Conservation (phyloP, 2,888 invertebrate genomes). For the Celastrina argiolus region DNA sequence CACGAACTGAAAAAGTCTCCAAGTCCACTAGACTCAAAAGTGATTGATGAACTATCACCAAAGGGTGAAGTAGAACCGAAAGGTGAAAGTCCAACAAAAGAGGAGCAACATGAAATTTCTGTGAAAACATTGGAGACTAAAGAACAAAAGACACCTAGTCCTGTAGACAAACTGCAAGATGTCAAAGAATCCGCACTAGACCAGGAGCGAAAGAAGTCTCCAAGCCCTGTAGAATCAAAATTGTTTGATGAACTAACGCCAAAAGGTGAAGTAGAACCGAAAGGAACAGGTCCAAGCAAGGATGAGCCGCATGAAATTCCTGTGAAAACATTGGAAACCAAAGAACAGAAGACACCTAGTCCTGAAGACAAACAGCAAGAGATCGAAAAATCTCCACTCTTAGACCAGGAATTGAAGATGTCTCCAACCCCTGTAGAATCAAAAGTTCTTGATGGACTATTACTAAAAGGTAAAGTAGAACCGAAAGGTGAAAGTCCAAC, state of each 20-base stretch:
- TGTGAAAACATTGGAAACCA: neutral
- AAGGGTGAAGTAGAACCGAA: neutral
- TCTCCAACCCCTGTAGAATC: neutral
- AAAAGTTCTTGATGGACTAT: too few relatives aligned
- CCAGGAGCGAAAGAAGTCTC: too few relatives aligned
- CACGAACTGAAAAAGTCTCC: slow-evolving; percentile 22
- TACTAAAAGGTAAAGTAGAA: too few relatives aligned
- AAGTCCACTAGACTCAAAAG: slow-evolving; percentile 21
- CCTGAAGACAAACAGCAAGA: neutral
- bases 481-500: too few relatives aligned
- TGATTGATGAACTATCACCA: neutral
- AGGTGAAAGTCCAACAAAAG: neutral
- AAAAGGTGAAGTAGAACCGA: neutral
- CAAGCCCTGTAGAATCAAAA: too few relatives aligned
- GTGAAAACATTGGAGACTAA: neutral
- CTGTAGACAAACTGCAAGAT: neutral
- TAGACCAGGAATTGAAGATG: neutral
- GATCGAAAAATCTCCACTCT: neutral
- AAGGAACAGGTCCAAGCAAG: neutral
- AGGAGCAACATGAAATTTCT: neutral
- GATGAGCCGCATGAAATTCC: neutral
- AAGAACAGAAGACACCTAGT: slow-evolving; percentile 25
- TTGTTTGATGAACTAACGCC: neutral
- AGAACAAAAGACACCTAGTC: neutral
- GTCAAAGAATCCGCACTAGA: neutral